A percentile compares a stretch with the other conserved stretches of the same genome.
Evolutionary conservation across 2,888 invertebrate genomes (phyloP).

Genomic region (Rhorus exstirpatorius): DNA sequence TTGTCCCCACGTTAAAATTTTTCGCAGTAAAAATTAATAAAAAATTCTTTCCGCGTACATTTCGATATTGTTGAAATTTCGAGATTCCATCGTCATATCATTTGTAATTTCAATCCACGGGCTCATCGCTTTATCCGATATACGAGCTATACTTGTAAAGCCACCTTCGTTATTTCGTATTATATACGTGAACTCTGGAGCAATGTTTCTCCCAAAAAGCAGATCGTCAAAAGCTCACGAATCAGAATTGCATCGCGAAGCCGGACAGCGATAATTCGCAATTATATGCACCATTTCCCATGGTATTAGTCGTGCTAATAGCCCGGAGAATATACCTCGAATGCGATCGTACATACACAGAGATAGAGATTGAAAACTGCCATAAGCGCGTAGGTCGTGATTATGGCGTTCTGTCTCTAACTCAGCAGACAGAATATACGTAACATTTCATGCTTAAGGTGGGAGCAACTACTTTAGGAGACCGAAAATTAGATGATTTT

Average conservation of each 20-base stretch:
- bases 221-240: conserved; percentile 26
- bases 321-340: conserved; percentile 52
- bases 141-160: conserved; percentile 1
- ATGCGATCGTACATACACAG: conserved; percentile 63
- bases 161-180: neutral
- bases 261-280: conserved; percentile 68
- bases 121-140: neutral
- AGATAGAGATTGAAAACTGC: too few species aligned
- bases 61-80: conserved; percentile 10
- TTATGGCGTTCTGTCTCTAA: conserved; percentile 27
- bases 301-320: conserved; percentile 69
- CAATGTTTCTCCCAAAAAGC: neutral
- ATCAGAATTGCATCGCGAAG: conserved; percentile 40
- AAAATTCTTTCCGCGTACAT: too few species aligned
- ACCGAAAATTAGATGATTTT: too few species aligned
- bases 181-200: neutral
- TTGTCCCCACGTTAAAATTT: too few species aligned
- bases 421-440: neutral
- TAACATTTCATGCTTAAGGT: too few species aligned
- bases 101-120: too few species aligned
- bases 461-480: too few species aligned
- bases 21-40: too few species aligned
- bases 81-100: neutral
- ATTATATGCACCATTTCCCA: conserved; percentile 65
- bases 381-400: too few species aligned